These are phyloP conservation scores for Tiliacea aurago DNA, from an alignment of 2,888 invertebrate genomes.

Conservation along the genomic window DNA sequence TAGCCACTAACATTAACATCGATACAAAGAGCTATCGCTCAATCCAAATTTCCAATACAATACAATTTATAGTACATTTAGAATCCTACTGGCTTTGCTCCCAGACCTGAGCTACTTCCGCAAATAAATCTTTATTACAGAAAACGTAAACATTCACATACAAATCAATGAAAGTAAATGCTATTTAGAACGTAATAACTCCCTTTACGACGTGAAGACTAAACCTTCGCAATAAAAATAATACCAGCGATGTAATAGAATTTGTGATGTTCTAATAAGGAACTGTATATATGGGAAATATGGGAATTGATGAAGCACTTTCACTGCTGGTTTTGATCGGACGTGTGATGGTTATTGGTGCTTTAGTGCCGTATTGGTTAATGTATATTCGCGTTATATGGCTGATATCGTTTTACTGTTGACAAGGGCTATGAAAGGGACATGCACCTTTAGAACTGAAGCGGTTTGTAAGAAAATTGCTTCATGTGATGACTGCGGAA, in stretches of 20 bases:
- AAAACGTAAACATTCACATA: constrained; percentile 54
- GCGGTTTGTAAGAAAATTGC: background rate
- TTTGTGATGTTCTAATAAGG: constrained; percentile 43
- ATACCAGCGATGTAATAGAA: constrained; percentile 26
- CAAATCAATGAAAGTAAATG: constrained; percentile 59
- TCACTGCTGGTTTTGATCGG: constrained; percentile 18
- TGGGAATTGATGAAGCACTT: constrained; percentile 15
- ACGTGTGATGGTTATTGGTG: constrained; percentile 3
- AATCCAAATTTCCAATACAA: constrained; percentile 44
- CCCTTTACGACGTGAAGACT: constrained; percentile 37
- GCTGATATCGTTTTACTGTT: background rate
- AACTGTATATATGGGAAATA: constrained; percentile 21
- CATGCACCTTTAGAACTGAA: constrained; percentile 4
- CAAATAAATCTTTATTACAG: constrained; percentile 39
- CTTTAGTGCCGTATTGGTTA: background rate
- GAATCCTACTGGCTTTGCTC: constrained; percentile 24
- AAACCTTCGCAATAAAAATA: constrained; percentile 51
- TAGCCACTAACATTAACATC: constrained; percentile 23
- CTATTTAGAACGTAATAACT: constrained; percentile 24
- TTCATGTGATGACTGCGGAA: background rate
- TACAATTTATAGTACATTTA: constrained; percentile 34
- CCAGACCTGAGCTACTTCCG: constrained; percentile 43
- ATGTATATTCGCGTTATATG: background rate
- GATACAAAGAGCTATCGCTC: constrained; percentile 27
- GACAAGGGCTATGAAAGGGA: background rate